A percentile compares a stretch with the other conserved stretches of the same genome.
phyloP scores from a whole-genome alignment of 2,888 invertebrate species.

The Sesia apiformis region DNA sequence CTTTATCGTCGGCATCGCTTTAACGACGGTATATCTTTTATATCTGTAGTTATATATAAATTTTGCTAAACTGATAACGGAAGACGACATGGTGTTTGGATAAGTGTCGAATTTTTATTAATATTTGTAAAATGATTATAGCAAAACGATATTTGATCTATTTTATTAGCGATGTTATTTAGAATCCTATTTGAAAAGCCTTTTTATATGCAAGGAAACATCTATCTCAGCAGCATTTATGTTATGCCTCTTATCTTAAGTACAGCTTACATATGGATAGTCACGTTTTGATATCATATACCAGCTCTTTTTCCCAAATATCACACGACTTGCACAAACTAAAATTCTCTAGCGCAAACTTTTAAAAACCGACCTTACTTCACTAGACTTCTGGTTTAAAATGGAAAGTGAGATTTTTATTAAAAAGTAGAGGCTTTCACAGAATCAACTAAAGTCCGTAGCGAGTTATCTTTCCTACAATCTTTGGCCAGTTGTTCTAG shows the following conservation, averaged over 20 bases:
- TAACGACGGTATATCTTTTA: slow-evolving; percentile 28
- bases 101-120: neutral
- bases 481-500: neutral
- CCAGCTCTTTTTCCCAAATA: neutral
- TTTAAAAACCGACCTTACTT: slow-evolving; percentile 8
- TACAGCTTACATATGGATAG: neutral
- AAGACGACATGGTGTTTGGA: neutral
- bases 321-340: neutral
- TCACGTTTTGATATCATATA: slow-evolving; percentile 5
- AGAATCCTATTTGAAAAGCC: no score
- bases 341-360: slow-evolving; percentile 6
- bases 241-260: neutral
- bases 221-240: no score
- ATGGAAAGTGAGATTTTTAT: neutral
- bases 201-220: no score
- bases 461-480: neutral
- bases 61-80: slow-evolving; percentile 25
- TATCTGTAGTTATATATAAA: slow-evolving; percentile 38
- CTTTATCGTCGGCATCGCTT: slow-evolving; percentile 51
- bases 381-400: no score
- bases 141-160: no score
- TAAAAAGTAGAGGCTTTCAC: neutral
- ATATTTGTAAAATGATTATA: no score
- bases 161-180: no score
- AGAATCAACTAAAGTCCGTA: neutral